A percentile compares a stretch with the other conserved stretches of the same genome.
phyloP scores from a whole-genome alignment of 2,888 invertebrate genomes.

The Drosophila trichaetosa region DNA sequence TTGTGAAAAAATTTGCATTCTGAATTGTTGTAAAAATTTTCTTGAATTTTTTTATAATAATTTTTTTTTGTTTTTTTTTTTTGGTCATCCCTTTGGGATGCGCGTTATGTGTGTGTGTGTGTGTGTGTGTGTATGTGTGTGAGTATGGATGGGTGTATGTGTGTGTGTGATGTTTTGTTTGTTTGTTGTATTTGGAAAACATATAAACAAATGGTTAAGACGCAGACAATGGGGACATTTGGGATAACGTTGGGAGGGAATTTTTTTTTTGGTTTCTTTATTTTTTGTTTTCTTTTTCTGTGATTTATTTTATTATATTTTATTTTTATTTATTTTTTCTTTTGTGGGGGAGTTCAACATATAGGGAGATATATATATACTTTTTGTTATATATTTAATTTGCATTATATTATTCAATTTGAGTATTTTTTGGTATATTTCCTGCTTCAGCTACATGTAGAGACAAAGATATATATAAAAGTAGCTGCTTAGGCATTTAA shows the following conservation, averaged over 20 bases:
- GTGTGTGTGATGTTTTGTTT: constrained; percentile 50
- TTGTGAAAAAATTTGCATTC: constrained; percentile 67
- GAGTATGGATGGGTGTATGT: constrained; percentile 64
- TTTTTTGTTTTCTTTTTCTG: constrained; percentile 40
- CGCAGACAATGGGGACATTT: constrained; percentile 91
- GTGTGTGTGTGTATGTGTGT: constrained; percentile 27
- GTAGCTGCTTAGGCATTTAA: constrained; percentile 55
- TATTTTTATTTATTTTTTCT: constrained; percentile 30
- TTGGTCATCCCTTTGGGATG: constrained; percentile 60
- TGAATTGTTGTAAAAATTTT: constrained; percentile 61
- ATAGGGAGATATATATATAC: constrained; percentile 78
- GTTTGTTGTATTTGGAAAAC: constrained; percentile 82
- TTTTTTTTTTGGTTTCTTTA: constrained; percentile 36
- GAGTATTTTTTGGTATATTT: constrained; percentile 36
- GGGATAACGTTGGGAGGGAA: constrained; percentile 84
- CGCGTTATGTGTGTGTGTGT: constrained; percentile 49
- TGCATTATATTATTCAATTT: constrained; percentile 43
- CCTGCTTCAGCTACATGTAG: constrained; percentile 44
- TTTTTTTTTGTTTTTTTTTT: constrained; percentile 23
- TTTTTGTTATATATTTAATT: constrained; percentile 53
- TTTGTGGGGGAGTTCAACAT: constrained; percentile 83
- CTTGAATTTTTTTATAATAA: constrained; percentile 34
- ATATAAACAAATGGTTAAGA: constrained; percentile 90
- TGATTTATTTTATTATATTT: constrained; percentile 28
- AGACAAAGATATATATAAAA: constrained; percentile 45